phyloP scores from a whole-genome alignment of 2,113 vertebrate species.

The Nibea coibor region DNA sequence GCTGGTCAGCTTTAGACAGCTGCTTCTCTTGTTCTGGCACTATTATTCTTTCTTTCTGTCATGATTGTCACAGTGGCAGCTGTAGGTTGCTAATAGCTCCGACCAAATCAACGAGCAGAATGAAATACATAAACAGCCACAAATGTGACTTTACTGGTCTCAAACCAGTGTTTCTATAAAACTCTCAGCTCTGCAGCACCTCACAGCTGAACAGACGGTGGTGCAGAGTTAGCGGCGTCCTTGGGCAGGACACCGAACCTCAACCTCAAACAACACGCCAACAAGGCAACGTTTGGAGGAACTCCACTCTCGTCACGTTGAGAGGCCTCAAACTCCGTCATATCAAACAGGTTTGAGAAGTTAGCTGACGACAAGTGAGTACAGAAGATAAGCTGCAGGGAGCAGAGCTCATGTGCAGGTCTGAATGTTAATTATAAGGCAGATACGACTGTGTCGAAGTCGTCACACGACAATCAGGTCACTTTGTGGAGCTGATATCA shows the following conservation, averaged over 20 bases:
- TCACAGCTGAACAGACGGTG: no score
- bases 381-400: not conserved
- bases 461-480: slow-evolving; percentile 12
- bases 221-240: no score
- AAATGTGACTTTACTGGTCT: not conserved
- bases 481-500: not conserved
- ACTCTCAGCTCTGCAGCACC: no score
- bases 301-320: no score
- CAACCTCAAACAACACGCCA: no score
- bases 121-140: not conserved
- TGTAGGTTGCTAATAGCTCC: not conserved
- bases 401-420: not conserved
- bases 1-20: not conserved
- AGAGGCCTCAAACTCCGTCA: no score
- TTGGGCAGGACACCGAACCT: no score
- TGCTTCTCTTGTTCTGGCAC: not conserved
- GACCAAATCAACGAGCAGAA: not conserved
- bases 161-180: no score
- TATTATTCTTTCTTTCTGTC: not conserved
- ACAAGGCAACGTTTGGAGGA: no score
- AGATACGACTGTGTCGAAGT: not conserved
- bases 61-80: not conserved
- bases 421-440: not conserved
- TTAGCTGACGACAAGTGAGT: not conserved
- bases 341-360: no score